These are phyloP conservation scores for Eumeta japonica DNA, from an alignment of 1,140 invertebrate genomes.

Conservation along the genomic window DNA sequence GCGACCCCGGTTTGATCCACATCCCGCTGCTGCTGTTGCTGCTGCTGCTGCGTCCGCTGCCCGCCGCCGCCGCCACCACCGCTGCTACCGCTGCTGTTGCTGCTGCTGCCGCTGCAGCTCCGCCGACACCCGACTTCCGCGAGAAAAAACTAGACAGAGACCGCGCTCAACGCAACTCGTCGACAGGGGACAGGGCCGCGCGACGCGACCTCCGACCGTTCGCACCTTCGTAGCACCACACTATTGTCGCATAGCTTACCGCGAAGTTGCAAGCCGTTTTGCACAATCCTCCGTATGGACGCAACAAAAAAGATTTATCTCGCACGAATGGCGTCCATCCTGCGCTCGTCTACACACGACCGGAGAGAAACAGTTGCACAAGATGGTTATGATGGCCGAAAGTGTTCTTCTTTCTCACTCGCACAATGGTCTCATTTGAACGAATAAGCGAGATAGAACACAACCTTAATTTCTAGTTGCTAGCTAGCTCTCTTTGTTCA, in stretches of 20 bases:
- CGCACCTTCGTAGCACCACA: constrained; percentile 18
- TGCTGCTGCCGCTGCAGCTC: constrained; percentile 55
- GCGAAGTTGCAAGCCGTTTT: too few relatives aligned
- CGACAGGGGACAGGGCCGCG: too few relatives aligned
- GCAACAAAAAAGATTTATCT: constrained; percentile 47
- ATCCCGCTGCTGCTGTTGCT: constrained; percentile 51
- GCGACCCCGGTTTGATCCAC: constrained; percentile 29
- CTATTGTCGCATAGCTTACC: constrained; percentile 45
- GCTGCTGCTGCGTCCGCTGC: constrained; percentile 9
- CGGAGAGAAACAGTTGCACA: constrained; percentile 57
- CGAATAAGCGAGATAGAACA: constrained; percentile 46
- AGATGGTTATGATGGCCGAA: constrained; percentile 55
- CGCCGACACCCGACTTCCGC: constrained; percentile 61
- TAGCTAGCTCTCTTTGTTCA: constrained; percentile 55
- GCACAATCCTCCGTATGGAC: too few relatives aligned
- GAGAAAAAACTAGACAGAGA: constrained; percentile 26
- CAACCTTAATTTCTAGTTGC: constrained; percentile 52
- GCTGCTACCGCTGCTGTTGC: constrained; percentile 57
- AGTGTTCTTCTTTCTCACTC: constrained; percentile 39
- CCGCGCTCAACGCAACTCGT: constrained; percentile 19
- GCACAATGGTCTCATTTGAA: constrained; percentile 13
- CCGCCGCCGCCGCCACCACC: constrained; percentile 40
- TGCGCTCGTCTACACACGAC: constrained; percentile 52
- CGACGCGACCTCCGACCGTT: constrained; percentile 30
- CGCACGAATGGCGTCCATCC: constrained; percentile 57